Conservation (phyloP, 2,888 invertebrate species). For the Hirudinaria manillensis region DNA sequence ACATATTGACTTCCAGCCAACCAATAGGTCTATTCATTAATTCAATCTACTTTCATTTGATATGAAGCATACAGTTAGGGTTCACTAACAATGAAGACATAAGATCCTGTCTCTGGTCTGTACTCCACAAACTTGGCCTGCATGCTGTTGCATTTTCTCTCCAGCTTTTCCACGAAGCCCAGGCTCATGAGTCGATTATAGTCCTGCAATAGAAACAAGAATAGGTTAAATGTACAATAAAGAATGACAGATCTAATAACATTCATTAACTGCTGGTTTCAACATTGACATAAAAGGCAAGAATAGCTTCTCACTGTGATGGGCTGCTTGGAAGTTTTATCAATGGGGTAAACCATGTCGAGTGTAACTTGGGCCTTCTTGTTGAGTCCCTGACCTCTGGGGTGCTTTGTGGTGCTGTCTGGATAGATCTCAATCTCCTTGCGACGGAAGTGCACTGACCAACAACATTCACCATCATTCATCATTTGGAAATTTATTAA, state of each 20-base stretch:
- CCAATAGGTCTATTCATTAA: no score
- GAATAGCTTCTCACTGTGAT: constrained; percentile 61
- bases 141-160: constrained; percentile 76
- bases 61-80: no score
- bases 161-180: constrained; percentile 78
- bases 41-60: no score
- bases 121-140: constrained; percentile 88
- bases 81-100: constrained; percentile 77
- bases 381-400: constrained; percentile 79
- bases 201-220: constrained; percentile 18
- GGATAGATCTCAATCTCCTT: constrained; percentile 94
- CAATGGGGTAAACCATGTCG: constrained; percentile 87
- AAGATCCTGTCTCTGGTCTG: constrained; percentile 87
- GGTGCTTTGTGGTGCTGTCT: constrained; percentile 78
- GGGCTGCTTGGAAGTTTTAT: constrained; percentile 63
- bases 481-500: no score
- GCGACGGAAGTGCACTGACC: constrained; percentile 77
- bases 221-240: background rate
- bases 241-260: background rate
- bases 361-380: constrained; percentile 77
- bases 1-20: background rate
- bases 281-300: background rate
- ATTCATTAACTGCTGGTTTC: no score
- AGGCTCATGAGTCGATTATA: constrained; percentile 67
- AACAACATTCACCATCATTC: constrained; percentile 61